Evolutionary conservation across 2,888 invertebrate genomes (phyloP), one percentile per base, ranked within the genome.

Genomic region (Idaea straminata): DNA sequence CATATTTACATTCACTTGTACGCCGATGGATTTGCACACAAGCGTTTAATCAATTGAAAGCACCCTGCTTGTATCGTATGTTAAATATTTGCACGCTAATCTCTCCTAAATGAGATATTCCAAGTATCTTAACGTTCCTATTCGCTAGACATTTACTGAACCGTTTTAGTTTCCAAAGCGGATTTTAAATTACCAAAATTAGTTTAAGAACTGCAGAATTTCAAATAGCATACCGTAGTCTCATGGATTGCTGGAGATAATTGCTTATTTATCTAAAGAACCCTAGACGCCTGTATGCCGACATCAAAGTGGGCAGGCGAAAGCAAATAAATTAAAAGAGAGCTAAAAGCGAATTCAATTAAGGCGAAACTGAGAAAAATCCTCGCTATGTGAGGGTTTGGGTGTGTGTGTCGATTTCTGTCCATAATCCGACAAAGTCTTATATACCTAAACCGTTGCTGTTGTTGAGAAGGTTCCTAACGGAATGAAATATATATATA

Each of bases 311-410:
- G 84, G 81, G 80, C 76, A 78, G 80, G 78, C 78, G 82, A 82
- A 83, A 80, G 85, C 83, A 87, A 91, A 91, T 89, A 91, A 91
- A 91, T 91, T 88, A 89, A 90, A 90, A 87, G 79, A 83, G 82
- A 78, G 81, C 84, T 82, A 78, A 83, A 86, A 88, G 83, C 84
- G 84, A 88, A 90, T 91, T 87, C 86, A 88, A 91, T 91, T 90
- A 89, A 83, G 83, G 81, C 78, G 74, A 77, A 81, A 83, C 79
- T 78, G 86, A 82, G 85, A 84, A 84, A 86, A 84, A 81, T 77
- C 74, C 77, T 71, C 74, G 73, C 74, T 75, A 76, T 76, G 76
- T 74, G 59, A 74, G 71, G 74, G 73, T 71, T 68, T 72, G 75
- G 73, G 71, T 71, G 77, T 72, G 76, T 70, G 70, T 72, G 67